These are phyloP conservation scores for Irena cyanogastra DNA, from an alignment of 2,113 vertebrate genomes.

Conservation along the genomic window DNA sequence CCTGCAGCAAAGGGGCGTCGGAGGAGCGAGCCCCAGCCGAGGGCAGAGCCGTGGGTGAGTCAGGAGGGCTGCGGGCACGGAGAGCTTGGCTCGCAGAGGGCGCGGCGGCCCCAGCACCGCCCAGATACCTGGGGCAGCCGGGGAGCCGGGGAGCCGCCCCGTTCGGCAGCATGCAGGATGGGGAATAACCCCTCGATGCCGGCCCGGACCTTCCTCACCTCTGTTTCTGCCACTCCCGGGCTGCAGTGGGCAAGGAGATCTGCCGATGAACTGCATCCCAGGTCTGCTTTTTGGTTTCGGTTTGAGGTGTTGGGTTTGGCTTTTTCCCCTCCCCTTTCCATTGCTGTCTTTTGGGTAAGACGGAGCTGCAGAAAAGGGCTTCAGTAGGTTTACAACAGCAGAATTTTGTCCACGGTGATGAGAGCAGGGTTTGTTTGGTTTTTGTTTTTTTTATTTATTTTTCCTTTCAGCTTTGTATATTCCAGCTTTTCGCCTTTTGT, in stretches of 20 bases:
- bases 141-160: no score
- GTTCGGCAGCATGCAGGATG: no score
- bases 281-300: background rate
- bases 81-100: background rate
- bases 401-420: background rate
- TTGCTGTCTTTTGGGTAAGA: background rate
- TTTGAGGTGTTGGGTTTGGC: background rate
- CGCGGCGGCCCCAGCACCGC: conserved; percentile 10
- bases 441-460: no score
- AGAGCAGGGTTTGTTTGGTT: background rate
- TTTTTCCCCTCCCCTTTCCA: background rate
- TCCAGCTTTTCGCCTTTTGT: background rate
- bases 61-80: background rate
- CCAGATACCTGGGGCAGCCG: conserved; percentile 35
- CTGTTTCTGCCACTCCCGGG: background rate
- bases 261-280: conserved; percentile 69
- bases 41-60: background rate
- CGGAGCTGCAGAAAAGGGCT: background rate
- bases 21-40: background rate
- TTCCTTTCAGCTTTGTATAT: background rate
- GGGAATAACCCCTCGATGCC: background rate
- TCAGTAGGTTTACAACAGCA: background rate
- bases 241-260: conserved; percentile 27
- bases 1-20: background rate
- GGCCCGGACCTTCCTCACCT: background rate